phyloP scores from a whole-genome alignment of 2,113 vertebrate genomes.

The Sterna hirundo region DNA sequence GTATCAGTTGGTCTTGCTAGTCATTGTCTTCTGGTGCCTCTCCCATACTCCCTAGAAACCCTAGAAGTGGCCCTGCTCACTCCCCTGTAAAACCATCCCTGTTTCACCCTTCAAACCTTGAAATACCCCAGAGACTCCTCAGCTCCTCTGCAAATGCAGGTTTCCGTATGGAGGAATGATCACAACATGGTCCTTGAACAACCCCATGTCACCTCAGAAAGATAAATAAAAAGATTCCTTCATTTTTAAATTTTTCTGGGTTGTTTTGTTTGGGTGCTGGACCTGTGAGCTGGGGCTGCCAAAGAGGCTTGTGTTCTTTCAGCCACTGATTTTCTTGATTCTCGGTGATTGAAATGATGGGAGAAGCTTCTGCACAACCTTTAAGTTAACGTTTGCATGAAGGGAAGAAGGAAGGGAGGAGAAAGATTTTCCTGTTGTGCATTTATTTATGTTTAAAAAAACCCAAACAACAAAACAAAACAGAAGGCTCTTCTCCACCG shows the following conservation, averaged over 20 bases:
- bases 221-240: not conserved
- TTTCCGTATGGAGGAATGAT: not conserved
- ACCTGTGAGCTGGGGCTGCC: not conserved
- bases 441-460: not conserved
- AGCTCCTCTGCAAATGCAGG: not conserved
- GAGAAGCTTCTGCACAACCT: not conserved
- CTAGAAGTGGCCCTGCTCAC: not conserved
- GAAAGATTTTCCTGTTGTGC: not conserved
- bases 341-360: not conserved
- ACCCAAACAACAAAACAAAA: not conserved
- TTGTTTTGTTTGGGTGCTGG: not conserved
- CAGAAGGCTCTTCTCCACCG: not conserved
- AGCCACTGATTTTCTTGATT: not conserved
- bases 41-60: not conserved
- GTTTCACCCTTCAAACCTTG: not conserved
- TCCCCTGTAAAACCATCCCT: not conserved
- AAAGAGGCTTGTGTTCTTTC: not conserved
- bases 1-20: not conserved
- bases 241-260: not conserved
- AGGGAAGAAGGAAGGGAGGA: not conserved
- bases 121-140: not conserved
- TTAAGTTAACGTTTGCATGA: not conserved
- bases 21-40: not conserved
- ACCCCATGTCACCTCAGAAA: not conserved
- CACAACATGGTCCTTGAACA: not conserved